Conservation (phyloP, 1,140 invertebrate species). For the Drosophila repletoides region DNA sequence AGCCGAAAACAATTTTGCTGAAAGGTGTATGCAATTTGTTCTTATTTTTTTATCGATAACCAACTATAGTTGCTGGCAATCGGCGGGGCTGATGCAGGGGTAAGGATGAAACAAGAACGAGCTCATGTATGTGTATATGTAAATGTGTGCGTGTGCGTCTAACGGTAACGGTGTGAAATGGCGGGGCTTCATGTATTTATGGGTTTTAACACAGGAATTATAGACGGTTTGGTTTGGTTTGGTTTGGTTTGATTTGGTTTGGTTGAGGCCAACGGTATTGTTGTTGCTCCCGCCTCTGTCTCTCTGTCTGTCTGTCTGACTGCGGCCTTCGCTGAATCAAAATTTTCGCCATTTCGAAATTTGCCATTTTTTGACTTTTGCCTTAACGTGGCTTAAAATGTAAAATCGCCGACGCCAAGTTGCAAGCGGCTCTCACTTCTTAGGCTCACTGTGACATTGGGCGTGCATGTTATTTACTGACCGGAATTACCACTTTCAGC, state of each 20-base stretch:
- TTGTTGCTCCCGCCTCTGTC: constrained; percentile 17
- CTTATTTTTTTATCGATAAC: constrained; percentile 73
- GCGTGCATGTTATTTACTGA: constrained; percentile 76
- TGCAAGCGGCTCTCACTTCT: constrained; percentile 7
- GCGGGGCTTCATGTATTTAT: constrained; percentile 67
- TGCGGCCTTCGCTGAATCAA: constrained; percentile 7
- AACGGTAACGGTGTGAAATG: constrained; percentile 78
- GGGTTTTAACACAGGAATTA: constrained; percentile 76
- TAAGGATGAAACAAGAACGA: neutral
- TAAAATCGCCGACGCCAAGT: constrained; percentile 9
- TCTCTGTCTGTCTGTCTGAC: neutral
- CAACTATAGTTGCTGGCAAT: constrained; percentile 42
- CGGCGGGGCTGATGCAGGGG: neutral
- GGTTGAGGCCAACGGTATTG: no score
- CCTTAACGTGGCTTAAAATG: constrained; percentile 65
- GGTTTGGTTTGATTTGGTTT: constrained; percentile 54
- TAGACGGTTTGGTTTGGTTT: constrained; percentile 63
- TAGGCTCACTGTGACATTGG: constrained; percentile 66
- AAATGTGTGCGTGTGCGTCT: constrained; percentile 42
- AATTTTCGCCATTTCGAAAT: constrained; percentile 22
- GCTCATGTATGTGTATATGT: neutral
- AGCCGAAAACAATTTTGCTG: constrained; percentile 69
- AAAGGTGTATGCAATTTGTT: constrained; percentile 68
- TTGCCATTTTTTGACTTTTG: constrained; percentile 38
- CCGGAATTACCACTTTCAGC: constrained; percentile 80